These are phyloP conservation scores for Aurelia coerulea DNA, from an alignment of 30 jellyfish, hydroid and myxozoan species.

Conservation along the genomic window DNA sequence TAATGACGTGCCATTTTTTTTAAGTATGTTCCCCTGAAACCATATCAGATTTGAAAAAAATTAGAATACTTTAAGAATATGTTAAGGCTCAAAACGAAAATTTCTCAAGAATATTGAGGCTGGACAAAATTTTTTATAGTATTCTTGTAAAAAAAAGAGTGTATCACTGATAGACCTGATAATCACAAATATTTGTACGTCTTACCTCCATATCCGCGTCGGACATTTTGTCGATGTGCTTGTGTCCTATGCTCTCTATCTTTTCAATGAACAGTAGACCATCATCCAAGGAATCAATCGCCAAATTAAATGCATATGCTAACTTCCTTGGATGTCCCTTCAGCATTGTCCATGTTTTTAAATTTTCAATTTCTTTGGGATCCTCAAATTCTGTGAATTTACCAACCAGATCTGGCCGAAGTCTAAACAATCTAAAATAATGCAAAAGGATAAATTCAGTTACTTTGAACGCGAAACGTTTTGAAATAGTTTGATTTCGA, in stretches of 20 bases:
- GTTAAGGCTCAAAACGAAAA: too few species aligned
- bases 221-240: constrained; percentile 46
- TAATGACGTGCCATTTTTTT: too few species aligned
- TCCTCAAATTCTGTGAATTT: constrained; percentile 50
- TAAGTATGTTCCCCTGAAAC: too few species aligned
- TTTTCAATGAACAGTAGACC: constrained; percentile 43
- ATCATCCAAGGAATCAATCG: constrained; percentile 50
- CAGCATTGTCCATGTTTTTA: constrained; percentile 10
- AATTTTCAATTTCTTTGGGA: constrained; percentile 27
- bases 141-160: too few species aligned
- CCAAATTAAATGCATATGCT: constrained; percentile 47
- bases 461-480: too few species aligned
- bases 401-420: constrained; percentile 36
- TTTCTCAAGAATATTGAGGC: too few species aligned
- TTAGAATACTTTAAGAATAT: too few species aligned
- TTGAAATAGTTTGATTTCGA: too few species aligned
- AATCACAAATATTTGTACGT: background rate
- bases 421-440: constrained; percentile 6
- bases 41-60: too few species aligned
- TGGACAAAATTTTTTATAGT: too few species aligned
- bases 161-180: too few species aligned
- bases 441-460: too few species aligned
- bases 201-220: constrained; percentile 56
- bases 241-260: constrained; percentile 54
- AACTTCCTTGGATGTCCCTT: constrained; percentile 53